A percentile compares a stretch with the other conserved stretches of the same genome.
These are phyloP conservation scores for Bugulina stolonifera DNA, from an alignment of 2,888 invertebrate species.

Conservation along the genomic window DNA sequence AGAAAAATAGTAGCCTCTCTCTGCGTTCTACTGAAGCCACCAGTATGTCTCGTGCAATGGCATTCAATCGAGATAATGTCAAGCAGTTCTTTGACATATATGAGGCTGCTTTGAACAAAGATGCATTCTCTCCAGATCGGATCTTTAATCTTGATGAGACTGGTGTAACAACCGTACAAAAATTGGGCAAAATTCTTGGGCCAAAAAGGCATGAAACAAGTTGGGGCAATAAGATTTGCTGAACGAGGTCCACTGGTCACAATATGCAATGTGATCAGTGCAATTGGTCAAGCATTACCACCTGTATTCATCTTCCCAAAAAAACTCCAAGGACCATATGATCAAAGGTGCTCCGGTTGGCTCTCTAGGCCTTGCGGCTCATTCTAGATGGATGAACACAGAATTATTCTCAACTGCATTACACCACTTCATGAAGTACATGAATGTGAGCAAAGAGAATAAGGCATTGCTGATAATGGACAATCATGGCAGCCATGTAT, in stretches of 20 bases:
- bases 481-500: not conserved
- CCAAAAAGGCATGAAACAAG: not conserved
- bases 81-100: not conserved
- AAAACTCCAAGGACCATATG: not conserved
- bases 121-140: too few relatives aligned
- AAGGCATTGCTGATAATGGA: not conserved
- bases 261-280: not conserved
- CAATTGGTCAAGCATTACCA: not conserved
- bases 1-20: conserved; percentile 6
- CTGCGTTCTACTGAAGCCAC: conserved; percentile 26
- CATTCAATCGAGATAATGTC: conserved; percentile 26
- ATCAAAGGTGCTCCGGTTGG: not conserved
- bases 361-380: not conserved
- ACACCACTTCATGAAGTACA: conserved; percentile 1
- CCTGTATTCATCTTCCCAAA: not conserved
- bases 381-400: not conserved
- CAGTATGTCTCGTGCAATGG: not conserved
- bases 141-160: conserved; percentile 11
- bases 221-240: not conserved
- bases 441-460: not conserved
- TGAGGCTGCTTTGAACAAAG: too few relatives aligned
- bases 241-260: conserved; percentile 9
- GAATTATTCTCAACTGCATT: not conserved
- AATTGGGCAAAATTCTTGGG: not conserved
- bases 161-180: not conserved